phyloP scores from a whole-genome alignment of 2,113 vertebrate species.

The Tupaia tana region DNA sequence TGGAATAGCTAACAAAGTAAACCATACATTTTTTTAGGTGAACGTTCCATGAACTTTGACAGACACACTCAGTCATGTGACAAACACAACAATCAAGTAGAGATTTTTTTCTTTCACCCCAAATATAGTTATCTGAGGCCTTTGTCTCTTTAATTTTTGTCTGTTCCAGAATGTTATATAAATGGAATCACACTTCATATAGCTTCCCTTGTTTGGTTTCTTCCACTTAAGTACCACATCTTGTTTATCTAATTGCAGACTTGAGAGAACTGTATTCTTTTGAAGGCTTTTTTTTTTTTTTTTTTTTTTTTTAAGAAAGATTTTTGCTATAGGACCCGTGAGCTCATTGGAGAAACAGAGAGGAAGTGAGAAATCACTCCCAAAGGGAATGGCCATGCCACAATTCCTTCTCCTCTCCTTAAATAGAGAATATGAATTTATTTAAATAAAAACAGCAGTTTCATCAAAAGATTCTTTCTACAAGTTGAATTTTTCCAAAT shows the following conservation, averaged over 20 bases:
- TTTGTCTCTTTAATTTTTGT: neutral
- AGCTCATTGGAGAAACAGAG: too few species aligned
- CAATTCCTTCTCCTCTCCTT: too few species aligned
- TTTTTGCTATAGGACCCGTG: too few species aligned
- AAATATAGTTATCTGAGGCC: neutral
- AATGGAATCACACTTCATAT: neutral
- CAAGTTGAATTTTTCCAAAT: slow-evolving; percentile 2
- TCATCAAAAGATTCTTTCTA: neutral
- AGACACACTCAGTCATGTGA: neutral
- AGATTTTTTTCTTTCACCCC: neutral
- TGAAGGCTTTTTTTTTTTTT: neutral
- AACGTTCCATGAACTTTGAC: neutral
- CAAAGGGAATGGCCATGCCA: too few species aligned
- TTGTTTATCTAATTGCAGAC: neutral
- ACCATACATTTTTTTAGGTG: neutral
- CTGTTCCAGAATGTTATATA: neutral
- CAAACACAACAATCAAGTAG: neutral
- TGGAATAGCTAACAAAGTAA: neutral
- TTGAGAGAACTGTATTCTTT: neutral
- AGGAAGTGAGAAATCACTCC: too few species aligned
- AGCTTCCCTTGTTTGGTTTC: neutral
- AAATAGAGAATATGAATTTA: neutral
- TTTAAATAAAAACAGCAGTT: slow-evolving; percentile 16
- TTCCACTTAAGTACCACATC: neutral
- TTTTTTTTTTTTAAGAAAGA: neutral